A percentile compares a stretch with the other conserved stretches of the same genome.
These are phyloP conservation scores for Alca torda DNA, from an alignment of 2,797 vertebrate species.

Conservation along the genomic window DNA sequence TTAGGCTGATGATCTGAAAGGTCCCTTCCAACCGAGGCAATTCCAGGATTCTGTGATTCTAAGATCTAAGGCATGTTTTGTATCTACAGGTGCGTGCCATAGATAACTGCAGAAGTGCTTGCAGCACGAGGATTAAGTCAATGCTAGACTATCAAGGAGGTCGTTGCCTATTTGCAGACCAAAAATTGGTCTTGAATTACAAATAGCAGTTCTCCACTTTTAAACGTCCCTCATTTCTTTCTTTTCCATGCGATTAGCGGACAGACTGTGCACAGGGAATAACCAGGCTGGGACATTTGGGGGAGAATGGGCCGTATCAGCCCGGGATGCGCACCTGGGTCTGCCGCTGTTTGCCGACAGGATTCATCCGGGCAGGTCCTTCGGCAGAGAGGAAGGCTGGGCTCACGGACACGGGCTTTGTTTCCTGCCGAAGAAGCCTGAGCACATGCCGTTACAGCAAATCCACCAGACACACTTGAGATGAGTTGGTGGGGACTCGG, in stretches of 20 bases:
- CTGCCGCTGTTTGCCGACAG: background rate
- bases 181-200: background rate
- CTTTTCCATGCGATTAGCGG: background rate
- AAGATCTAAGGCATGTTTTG: background rate
- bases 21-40: too few species aligned
- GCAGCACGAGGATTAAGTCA: background rate
- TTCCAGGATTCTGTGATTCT: too few species aligned
- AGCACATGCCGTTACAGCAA: background rate
- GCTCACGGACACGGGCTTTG: background rate
- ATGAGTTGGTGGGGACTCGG: background rate
- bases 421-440: background rate
- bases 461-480: background rate
- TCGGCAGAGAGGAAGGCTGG: background rate
- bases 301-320: background rate
- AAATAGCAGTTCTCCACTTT: background rate
- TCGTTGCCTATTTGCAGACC: background rate
- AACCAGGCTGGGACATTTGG: background rate
- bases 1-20: too few species aligned
- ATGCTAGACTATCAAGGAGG: background rate
- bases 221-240: background rate
- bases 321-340: background rate
- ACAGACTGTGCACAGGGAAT: background rate
- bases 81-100: background rate
- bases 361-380: background rate
- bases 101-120: background rate